Evolutionary conservation across 2,888 invertebrate genomes (phyloP).

Genomic region (Scrobipalpa costella): DNA sequence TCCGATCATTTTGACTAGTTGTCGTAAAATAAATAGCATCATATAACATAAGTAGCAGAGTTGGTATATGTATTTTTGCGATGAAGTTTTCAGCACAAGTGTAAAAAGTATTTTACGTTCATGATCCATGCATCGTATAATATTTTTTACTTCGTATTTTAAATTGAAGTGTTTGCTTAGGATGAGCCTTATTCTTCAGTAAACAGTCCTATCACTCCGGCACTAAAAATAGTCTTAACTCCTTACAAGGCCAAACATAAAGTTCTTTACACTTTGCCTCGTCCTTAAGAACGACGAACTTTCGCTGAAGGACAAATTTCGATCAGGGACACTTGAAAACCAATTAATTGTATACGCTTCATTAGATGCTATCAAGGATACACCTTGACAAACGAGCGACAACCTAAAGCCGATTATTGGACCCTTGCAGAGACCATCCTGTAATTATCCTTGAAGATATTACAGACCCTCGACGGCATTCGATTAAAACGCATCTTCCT

Average conservation of each 20-base stretch:
- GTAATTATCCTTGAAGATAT: conserved; percentile 39
- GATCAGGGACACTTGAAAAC: conserved; percentile 24
- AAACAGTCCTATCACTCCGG: background rate
- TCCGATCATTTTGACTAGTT: background rate
- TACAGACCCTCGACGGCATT: conserved; percentile 25
- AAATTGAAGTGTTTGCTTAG: background rate
- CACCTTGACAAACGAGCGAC: conserved; percentile 23
- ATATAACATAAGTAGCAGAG: background rate
- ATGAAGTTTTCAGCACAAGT: background rate
- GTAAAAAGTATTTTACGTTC: background rate
- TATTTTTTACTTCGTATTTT: conserved; percentile 3
- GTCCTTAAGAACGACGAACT: conserved; percentile 11
- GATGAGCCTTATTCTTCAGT: background rate
- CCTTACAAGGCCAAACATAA: background rate
- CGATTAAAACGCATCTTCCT: conserved; percentile 28
- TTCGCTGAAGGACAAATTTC: background rate
- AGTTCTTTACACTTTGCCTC: conserved; percentile 3
- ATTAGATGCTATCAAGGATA: conserved; percentile 27
- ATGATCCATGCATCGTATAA: background rate
- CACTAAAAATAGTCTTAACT: background rate
- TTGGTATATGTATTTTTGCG: conserved; percentile 1
- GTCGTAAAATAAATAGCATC: background rate
- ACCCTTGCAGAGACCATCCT: conserved; percentile 28
- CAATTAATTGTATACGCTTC: conserved; percentile 28
- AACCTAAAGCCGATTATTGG: conserved; percentile 33